Conservation (phyloP, 35 echinoderm and acorn worm species). For the Apostichopus parvimensis region DNA sequence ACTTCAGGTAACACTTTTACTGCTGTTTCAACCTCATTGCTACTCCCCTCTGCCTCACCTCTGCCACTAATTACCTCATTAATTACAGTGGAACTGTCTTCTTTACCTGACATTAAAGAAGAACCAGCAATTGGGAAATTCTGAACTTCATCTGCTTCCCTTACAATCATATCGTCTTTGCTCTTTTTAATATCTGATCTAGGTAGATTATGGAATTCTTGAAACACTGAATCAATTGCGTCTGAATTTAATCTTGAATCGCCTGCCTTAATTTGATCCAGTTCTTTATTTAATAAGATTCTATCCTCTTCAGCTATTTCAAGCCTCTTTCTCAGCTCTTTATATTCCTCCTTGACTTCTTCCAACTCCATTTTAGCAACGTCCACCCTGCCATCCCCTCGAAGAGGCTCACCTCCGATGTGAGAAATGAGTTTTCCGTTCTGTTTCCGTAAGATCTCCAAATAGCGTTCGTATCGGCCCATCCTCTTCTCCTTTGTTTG, state of each 20-base stretch:
- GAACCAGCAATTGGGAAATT: background rate
- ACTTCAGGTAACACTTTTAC: background rate
- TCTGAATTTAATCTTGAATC: background rate
- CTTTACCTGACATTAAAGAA: background rate
- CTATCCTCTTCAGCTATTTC: conserved; percentile 41
- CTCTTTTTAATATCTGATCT: background rate
- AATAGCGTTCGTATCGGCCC: conserved; percentile 11
- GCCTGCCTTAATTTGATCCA: conserved; percentile 5
- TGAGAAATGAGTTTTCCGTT: conserved; percentile 38
- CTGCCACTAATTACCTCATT: background rate
- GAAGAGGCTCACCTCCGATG: background rate
- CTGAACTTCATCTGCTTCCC: background rate
- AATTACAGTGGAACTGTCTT: background rate
- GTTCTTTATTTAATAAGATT: conserved; percentile 20
- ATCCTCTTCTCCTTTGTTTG: conserved; percentile 9
- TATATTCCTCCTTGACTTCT: conserved; percentile 24
- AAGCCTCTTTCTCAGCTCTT: conserved; percentile 13
- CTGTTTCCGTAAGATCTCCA: conserved; percentile 33
- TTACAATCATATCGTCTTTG: background rate
- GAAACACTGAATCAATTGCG: background rate
- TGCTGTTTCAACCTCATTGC: background rate
- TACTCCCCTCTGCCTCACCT: conserved; percentile 14
- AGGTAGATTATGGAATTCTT: conserved; percentile 11
- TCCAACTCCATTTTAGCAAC: background rate
- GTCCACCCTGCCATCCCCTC: conserved; percentile 3